Evolutionary conservation across 2,113 vertebrate genomes (phyloP), one percentile per base, ranked within the genome.

Genomic region (Coryphaenoides rupestris): DNA sequence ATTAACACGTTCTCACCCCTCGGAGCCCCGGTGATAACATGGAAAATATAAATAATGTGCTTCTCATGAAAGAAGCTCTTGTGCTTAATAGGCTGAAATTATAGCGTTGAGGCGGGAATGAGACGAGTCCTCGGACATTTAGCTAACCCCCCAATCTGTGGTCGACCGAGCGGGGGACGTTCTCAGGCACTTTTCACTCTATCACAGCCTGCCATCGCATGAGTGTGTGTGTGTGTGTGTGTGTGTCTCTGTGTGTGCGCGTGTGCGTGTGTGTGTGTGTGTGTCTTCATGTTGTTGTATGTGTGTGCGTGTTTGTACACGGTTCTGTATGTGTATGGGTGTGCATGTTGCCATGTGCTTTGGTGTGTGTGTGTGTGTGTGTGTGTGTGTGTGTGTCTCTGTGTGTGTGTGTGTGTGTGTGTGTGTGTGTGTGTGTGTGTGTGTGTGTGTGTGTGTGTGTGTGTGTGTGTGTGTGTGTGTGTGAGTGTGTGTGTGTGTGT

Each of bases 31-130:
- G 66, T 16, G 64, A 79, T 73, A 73, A 79, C 55, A 69, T 67
- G 77, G 80, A 77, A 75, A 80, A 75, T 78, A 2, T 72, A 78
- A 84, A 2, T 72, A 78, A 84, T 66, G 57, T 53, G 62, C 45
- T 64, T 70, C 61, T 65, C 63, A 68, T n/a, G 68, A 62, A 54
- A 58, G 61, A 14, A 49, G 1, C 24, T 66, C 69, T 66, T 63
- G 55, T 68, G 68, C 47, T 62, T 5, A 17, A 7, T 13, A 62
- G 21, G 24, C 68, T 22, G 62, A 76, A 74, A 79, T 79, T 50
- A 54, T 76, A 70, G 70, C 78, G 65, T 70, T 77, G 57, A 23
- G n/a, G 28, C 28, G 68, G n/a, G 70, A 72, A 85, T 79, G 70
- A 75, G 72, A 78, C 79, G 60, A 28, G 74, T 21, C 71, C 40